Evolutionary conservation across 2,113 vertebrate genomes (phyloP), one percentile per base, ranked within the genome.

Genomic region (Equus quagga): DNA sequence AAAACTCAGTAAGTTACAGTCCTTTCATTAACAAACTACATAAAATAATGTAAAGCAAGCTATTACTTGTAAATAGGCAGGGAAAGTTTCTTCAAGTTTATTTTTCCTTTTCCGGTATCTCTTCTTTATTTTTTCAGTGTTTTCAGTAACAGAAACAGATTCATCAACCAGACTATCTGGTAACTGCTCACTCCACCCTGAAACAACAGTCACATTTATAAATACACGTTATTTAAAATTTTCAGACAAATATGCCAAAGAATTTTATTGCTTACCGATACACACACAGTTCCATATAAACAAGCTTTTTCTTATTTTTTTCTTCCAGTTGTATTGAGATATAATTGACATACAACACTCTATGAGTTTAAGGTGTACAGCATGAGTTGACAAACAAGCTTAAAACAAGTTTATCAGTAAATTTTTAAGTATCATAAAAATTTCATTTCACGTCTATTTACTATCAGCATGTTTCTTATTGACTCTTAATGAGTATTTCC

Each of bases 21-120:
- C 62, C 67, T 85, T 65, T 28, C 58, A 31, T 19, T 69, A 92
- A 88, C 28, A 58, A 70, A 64, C 24, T 19, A 81, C 1, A 26
- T 24, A 86, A 89, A 36, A 64, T 31, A 75, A 89, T 6, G 18
- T 65, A 82, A 96, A 91, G 49, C 36, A 83, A 94, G 94, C 79
- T 36, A 96, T 98, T 99, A 99, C 99, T 99, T 99, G 99, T 51
- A 99, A 98, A 83, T 99, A 99, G 1, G 99, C 99, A 54, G 99
- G 99, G 84, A 99, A 99, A 0, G 98, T 99, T 97, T 99, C 99
- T 97, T 99, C 99, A 3, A 99, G 99, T 89, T 99, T 99, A 3
- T 99, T 99, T 98, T 99, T 99, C 99, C 99, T 99, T 98, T 99
- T 99, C 46, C 99, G 99, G 98, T 99, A 99, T 91, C 99, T 99